Conservation (phyloP, 1,140 invertebrate species). For the Magallana angulata region DNA sequence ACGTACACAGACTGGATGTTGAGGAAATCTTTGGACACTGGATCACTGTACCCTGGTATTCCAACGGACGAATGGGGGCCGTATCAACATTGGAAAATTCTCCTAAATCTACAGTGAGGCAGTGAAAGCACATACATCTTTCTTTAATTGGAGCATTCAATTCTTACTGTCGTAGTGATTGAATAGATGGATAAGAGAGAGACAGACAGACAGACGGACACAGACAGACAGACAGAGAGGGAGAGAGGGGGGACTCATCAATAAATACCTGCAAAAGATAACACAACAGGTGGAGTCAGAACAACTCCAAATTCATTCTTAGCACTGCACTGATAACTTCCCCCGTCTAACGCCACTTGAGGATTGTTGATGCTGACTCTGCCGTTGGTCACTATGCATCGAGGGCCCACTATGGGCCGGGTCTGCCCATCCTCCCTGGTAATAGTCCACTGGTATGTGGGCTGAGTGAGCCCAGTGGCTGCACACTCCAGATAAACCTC, state of each 20-base stretch:
- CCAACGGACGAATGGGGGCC: conserved; percentile 49
- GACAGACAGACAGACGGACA: too few relatives aligned
- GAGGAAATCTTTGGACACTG: conserved; percentile 59
- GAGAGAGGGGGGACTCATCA: too few relatives aligned
- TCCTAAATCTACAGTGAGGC: conserved; percentile 53
- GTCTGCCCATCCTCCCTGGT: conserved; percentile 31
- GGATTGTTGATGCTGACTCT: conserved; percentile 60
- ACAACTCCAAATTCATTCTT: conserved; percentile 62
- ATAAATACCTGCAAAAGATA: conserved; percentile 66
- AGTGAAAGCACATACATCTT: neutral
- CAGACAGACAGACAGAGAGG: too few relatives aligned
- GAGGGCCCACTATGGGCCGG: neutral
- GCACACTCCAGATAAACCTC: conserved; percentile 61
- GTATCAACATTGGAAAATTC: conserved; percentile 62
- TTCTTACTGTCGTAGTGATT: too few relatives aligned
- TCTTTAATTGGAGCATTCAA: too few relatives aligned
- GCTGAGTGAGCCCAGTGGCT: conserved; percentile 58
- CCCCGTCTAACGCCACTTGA: conserved; percentile 47
- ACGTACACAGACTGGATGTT: conserved; percentile 32
- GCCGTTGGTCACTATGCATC: conserved; percentile 63
- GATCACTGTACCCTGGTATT: conserved; percentile 61
- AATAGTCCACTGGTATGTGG: conserved; percentile 61
- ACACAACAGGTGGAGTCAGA: conserved; percentile 50
- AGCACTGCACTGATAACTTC: conserved; percentile 62
- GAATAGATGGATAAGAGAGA: neutral